Evolutionary conservation across 2,113 vertebrate genomes (phyloP).

Genomic region (Oenanthe oenanthe): DNA sequence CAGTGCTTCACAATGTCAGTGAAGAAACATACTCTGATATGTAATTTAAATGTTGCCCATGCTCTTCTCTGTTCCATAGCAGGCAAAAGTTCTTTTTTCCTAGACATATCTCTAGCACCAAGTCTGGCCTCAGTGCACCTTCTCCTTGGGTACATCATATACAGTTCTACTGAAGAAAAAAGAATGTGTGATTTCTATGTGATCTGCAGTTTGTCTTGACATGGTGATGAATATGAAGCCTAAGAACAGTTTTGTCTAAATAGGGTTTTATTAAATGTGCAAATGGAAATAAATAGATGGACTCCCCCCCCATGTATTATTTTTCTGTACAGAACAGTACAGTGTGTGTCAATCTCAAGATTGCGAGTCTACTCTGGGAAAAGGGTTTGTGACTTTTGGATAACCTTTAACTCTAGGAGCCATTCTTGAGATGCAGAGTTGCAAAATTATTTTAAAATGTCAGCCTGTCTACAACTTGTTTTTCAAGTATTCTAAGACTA

Average conservation of each 20-base stretch:
- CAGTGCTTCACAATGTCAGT: neutral
- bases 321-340: neutral
- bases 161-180: neutral
- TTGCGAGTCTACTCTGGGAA: neutral
- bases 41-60: neutral
- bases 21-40: neutral
- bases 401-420: neutral
- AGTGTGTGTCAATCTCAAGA: neutral
- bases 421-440: neutral
- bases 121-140: neutral
- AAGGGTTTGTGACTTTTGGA: neutral
- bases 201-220: neutral
- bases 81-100: neutral
- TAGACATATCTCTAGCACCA: neutral
- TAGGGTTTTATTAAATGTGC: neutral
- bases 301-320: fast-evolving
- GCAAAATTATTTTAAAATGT: neutral
- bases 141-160: neutral
- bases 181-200: neutral
- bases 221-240: neutral
- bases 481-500: neutral
- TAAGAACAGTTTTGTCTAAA: neutral
- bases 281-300: neutral
- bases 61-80: neutral
- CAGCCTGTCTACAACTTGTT: neutral